Base-by-base conservation (phyloP, 2,797 vertebrate species). In the Miichthys miiuy region DNA sequence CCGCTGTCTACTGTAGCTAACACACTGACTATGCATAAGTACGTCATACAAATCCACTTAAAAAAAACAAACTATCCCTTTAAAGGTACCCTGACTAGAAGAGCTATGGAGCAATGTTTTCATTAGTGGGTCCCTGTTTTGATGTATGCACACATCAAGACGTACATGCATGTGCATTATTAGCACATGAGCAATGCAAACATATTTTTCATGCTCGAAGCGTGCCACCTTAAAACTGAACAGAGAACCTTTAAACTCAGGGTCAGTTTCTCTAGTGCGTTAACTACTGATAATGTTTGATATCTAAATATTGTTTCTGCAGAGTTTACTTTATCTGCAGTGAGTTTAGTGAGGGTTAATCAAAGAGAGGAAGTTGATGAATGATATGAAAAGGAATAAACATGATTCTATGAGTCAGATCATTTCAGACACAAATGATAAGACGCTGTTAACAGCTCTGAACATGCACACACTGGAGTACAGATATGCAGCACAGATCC, bases 391-490 rank as follows among this genome's bases (percentile, higher is more conserved):
- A 48, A 47, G 11, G 1, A 34, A 51, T 42, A n/a, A 72, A 75
- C 46, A 55, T 6, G 47, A 30, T 17, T 47, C 7, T 57, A 20
- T 46, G 58, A 54, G 20, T 44, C 42, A 10, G 12, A 78, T 12
- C 10, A 48, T 18, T 18, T 10, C 9, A 68, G 34, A 65, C 48
- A 41, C n/a, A 56, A 61, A 64, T 48, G 18, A 58, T 23, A 17
- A 12, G 56, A n/a, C 1, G 3, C 8, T 55, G 52, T 77, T 83
- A 66, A 68, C 23, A 68, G 46, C 47, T 50, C 21, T 23, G 23
- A 72, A 68, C 56, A 17, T 16, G 52, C 7, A 23, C 44, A 0
- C 20, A 6, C 21, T 66, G 41, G 7, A 23, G 30, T 6, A n/a
- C 20, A 70, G 38, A 47, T 54, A 6, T 4, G 9, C 6, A 57